A percentile compares a stretch with the other conserved stretches of the same genome.
These are phyloP conservation scores for Lathronympha strigana DNA, from an alignment of 2,888 invertebrate species.

Conservation along the genomic window DNA sequence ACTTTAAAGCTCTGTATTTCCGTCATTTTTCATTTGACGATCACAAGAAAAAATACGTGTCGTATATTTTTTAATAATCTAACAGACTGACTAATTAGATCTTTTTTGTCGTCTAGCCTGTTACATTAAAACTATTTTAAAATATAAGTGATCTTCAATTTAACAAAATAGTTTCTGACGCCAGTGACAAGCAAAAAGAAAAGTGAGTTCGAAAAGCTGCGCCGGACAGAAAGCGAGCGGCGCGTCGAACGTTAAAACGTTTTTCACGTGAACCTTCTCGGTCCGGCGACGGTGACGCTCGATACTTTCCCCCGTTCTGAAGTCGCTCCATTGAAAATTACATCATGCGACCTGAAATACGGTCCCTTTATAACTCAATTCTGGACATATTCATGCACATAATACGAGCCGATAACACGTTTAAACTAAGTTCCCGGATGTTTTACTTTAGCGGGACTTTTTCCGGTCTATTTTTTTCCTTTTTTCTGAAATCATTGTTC, in stretches of 20 bases:
- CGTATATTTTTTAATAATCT: no score
- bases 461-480: background rate
- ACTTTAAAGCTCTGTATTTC: no score
- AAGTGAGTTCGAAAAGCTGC: background rate
- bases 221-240: conserved; percentile 17
- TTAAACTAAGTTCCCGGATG: conserved; percentile 32
- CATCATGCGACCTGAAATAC: conserved; percentile 38
- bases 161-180: conserved; percentile 4
- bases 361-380: conserved; percentile 42
- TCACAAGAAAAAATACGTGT: no score
- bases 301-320: conserved; percentile 29
- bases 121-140: no score
- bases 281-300: conserved; percentile 1
- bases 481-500: background rate
- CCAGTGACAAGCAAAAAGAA: background rate
- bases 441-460: conserved; percentile 25
- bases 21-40: no score
- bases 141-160: background rate
- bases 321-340: conserved; percentile 37
- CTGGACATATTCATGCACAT: conserved; percentile 41
- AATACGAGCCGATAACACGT: conserved; percentile 37
- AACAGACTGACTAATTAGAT: no score
- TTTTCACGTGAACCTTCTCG: conserved; percentile 23
- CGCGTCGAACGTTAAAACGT: conserved; percentile 19
- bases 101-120: no score